phyloP scores from a whole-genome alignment of 2,113 vertebrate species.

The Psilopogon haemacephalus region DNA sequence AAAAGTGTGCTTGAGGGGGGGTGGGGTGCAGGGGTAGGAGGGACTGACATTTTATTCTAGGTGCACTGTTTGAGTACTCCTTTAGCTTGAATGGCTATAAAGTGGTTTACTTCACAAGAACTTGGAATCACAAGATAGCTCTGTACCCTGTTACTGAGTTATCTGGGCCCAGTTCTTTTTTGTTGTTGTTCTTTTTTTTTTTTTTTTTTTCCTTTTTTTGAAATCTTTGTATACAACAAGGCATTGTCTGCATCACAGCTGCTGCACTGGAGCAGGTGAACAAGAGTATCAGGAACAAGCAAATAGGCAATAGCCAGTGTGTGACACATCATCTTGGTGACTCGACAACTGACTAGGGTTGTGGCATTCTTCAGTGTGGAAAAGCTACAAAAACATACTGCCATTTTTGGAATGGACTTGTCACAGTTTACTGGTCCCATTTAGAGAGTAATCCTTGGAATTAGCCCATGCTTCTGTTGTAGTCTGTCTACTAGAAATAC shows the following conservation, averaged over 20 bases:
- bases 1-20: not conserved
- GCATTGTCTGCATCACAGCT: not conserved
- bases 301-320: not conserved
- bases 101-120: slow-evolving; percentile 3
- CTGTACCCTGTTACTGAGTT: not conserved
- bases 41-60: not conserved
- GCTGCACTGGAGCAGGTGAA: not conserved
- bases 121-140: not conserved
- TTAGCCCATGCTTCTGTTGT: slow-evolving; percentile 59
- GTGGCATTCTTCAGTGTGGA: not conserved
- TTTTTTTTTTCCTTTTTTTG: too few relatives aligned
- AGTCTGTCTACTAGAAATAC: slow-evolving; percentile 60
- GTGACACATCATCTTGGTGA: slow-evolving; percentile 11
- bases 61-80: slow-evolving; percentile 33
- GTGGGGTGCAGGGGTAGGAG: not conserved
- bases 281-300: not conserved
- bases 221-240: not conserved
- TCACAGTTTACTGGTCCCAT: slow-evolving; percentile 24
- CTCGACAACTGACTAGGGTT: not conserved
- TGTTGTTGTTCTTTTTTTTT: not conserved
- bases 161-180: not conserved
- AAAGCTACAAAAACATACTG: not conserved
- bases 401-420: slow-evolving; percentile 21
- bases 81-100: not conserved
- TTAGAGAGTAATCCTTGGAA: slow-evolving; percentile 23